These are phyloP conservation scores for Callopanchax toddi DNA, from an alignment of 2,113 vertebrate species.

Conservation along the genomic window DNA sequence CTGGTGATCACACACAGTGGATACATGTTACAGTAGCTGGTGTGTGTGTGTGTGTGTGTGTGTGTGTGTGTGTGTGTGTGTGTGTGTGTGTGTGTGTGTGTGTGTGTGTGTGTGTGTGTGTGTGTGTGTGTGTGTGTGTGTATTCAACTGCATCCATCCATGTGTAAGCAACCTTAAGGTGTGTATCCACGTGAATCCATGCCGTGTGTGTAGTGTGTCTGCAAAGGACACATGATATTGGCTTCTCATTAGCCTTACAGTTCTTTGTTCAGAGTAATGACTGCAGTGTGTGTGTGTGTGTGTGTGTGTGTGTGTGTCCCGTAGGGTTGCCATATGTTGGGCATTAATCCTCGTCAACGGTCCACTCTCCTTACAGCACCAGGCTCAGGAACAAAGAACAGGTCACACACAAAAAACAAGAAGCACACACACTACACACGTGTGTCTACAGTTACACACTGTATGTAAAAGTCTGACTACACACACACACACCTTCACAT, in stretches of 20 bases:
- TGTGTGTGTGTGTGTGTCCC: conserved; percentile 64
- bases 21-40: conserved; percentile 51
- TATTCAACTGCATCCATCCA: conserved; percentile 56
- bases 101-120: too few species aligned
- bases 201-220: conserved; percentile 36
- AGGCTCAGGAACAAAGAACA: conserved; percentile 74
- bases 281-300: conserved; percentile 61
- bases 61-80: too few species aligned
- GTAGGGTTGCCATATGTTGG: conserved; percentile 79
- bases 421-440: conserved; percentile 10
- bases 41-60: conserved; percentile 45
- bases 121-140: too few species aligned
- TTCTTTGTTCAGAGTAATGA: conserved; percentile 75
- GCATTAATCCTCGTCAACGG: conserved; percentile 78
- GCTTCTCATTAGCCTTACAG: conserved; percentile 73
- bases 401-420: conserved; percentile 51
- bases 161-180: conserved; percentile 47
- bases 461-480: background rate
- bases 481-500: conserved; percentile 2
- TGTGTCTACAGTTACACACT: background rate
- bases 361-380: conserved; percentile 68
- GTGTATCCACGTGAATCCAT: conserved; percentile 47
- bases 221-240: conserved; percentile 71
- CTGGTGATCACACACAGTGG: conserved; percentile 34
- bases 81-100: too few species aligned